These are phyloP conservation scores for Chromoteleia sp. DNA, from an alignment of 2,888 invertebrate species.

Conservation along the genomic window DNA sequence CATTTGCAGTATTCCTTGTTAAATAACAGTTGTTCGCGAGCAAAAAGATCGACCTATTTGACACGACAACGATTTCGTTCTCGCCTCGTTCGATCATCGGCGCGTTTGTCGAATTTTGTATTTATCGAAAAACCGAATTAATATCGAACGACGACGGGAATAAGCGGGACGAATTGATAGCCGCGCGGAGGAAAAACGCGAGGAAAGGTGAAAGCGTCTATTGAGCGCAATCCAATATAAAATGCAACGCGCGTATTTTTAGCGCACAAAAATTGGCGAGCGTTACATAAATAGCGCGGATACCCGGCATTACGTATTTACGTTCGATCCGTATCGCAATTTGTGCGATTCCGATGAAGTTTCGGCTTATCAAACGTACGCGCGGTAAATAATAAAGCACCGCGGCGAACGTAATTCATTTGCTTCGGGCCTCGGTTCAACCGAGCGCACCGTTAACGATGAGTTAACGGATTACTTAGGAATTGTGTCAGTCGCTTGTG, in stretches of 20 bases:
- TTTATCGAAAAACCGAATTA: constrained; percentile 1
- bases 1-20: constrained; percentile 23
- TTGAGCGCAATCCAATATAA: neutral
- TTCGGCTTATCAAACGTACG: constrained; percentile 6
- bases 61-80: neutral
- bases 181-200: neutral
- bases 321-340: constrained; percentile 1
- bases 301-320: constrained; percentile 1
- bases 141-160: neutral
- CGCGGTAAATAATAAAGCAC: constrained; percentile 21
- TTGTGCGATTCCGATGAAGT: neutral
- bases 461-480: constrained; percentile 31
- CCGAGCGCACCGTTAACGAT: constrained; percentile 15
- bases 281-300: constrained; percentile 1
- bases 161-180: constrained; percentile 1
- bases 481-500: neutral
- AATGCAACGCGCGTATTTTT: neutral
- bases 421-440: neutral
- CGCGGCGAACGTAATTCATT: constrained; percentile 24
- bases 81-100: no score
- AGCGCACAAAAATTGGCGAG: neutral
- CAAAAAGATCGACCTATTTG: neutral
- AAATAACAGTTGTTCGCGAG: neutral
- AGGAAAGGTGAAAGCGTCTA: neutral
- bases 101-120: neutral